phyloP scores from a whole-genome alignment of 2,888 invertebrate species.

The Leptodirus hochenwartii region DNA sequence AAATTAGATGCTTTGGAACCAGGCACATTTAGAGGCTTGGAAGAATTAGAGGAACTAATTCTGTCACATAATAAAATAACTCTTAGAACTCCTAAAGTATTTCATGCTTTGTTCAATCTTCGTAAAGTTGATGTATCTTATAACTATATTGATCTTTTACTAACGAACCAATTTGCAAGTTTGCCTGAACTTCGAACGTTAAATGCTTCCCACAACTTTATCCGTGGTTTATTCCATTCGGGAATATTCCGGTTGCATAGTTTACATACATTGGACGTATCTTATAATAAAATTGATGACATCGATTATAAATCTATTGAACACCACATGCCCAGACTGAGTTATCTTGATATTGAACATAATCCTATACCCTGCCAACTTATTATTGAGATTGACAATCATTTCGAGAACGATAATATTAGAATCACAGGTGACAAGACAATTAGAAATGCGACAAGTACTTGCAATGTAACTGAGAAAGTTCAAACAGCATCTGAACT shows the following conservation, averaged over 20 bases:
- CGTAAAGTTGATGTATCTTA: slow-evolving; percentile 17
- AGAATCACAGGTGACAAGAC: slow-evolving; percentile 8
- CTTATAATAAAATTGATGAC: slow-evolving; percentile 20
- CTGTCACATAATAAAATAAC: slow-evolving; percentile 19
- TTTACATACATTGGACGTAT: slow-evolving; percentile 22
- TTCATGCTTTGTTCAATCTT: slow-evolving; percentile 18
- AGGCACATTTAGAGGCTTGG: slow-evolving; percentile 18
- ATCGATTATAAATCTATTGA: slow-evolving; percentile 22
- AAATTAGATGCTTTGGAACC: slow-evolving; percentile 15
- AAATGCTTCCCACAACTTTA: slow-evolving; percentile 21
- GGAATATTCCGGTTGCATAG: slow-evolving; percentile 21
- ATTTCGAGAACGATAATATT: slow-evolving; percentile 11
- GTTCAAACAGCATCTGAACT: too few relatives aligned
- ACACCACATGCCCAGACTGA: slow-evolving; percentile 19
- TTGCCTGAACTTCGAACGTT: slow-evolving; percentile 21
- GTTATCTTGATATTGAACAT: slow-evolving; percentile 19
- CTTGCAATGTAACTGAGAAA: too few relatives aligned
- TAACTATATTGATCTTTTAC: slow-evolving; percentile 19
- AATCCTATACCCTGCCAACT: slow-evolving; percentile 22
- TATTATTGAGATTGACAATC: slow-evolving; percentile 20
- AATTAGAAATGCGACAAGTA: too few relatives aligned
- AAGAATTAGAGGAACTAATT: slow-evolving; percentile 19
- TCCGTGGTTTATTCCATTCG: slow-evolving; percentile 17
- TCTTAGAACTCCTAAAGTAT: slow-evolving; percentile 16
- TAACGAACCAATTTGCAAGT: slow-evolving; percentile 20